These are phyloP conservation scores for Amphiprion clarkii DNA, from an alignment of 2,797 vertebrate species.

Conservation along the genomic window DNA sequence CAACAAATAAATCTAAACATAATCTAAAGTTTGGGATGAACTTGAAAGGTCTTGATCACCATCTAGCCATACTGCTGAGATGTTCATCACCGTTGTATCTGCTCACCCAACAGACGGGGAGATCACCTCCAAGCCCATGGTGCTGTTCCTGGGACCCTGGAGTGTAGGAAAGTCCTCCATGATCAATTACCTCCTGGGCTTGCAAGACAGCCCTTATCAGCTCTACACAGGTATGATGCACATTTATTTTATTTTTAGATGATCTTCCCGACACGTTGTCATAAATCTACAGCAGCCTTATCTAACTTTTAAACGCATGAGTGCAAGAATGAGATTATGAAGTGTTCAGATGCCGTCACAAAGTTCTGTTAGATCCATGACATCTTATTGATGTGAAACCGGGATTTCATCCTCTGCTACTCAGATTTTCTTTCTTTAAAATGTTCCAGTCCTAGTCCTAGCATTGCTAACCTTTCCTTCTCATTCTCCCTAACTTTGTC, in stretches of 20 bases:
- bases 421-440: neutral
- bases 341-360: neutral
- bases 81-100: conserved; percentile 19
- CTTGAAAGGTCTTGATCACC: neutral
- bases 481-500: conserved; percentile 19
- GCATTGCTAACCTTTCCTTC: conserved; percentile 14
- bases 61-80: neutral
- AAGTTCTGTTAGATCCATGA: neutral
- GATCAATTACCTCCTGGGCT: conserved; percentile 98
- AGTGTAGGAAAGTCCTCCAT: conserved; percentile 99
- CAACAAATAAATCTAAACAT: neutral
- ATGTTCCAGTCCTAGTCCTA: neutral
- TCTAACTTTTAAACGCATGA: neutral
- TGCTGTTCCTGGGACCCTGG: conserved; percentile 98
- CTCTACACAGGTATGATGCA: conserved; percentile 87
- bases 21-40: conserved; percentile 29
- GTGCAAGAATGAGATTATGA: neutral
- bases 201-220: conserved; percentile 94
- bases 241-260: neutral
- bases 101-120: conserved; percentile 90
- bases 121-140: conserved; percentile 99
- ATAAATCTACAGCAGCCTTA: conserved; percentile 6
- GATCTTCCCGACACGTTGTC: neutral
- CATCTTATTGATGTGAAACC: neutral
- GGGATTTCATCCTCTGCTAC: neutral